Percentiles rank a stretch among this genome's conserved stretches.
These are phyloP conservation scores for Micrasema longulum DNA, from an alignment of 1,140 invertebrate genomes.

Conservation along the genomic window DNA sequence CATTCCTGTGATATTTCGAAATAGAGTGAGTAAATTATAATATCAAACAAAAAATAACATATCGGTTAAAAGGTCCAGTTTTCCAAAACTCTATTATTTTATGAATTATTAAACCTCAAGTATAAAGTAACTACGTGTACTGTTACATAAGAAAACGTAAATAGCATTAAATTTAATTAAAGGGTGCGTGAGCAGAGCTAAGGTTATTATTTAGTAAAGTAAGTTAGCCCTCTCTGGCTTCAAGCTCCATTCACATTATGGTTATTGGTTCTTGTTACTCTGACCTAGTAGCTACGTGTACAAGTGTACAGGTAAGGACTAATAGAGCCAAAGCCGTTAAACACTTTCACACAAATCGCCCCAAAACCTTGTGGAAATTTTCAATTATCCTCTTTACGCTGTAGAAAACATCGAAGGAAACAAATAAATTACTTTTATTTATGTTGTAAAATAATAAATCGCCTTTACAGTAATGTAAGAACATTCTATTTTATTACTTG, in stretches of 20 bases:
- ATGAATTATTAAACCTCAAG: too few relatives aligned
- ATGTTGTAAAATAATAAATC: constrained; percentile 40
- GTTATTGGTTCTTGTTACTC: constrained; percentile 23
- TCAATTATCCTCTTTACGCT: constrained; percentile 17
- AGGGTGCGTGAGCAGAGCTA: constrained; percentile 42
- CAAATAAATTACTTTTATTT: constrained; percentile 45
- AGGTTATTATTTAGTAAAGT: background rate
- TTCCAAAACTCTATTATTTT: too few relatives aligned
- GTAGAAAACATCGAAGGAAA: constrained; percentile 32
- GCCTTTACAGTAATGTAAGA: constrained; percentile 14
- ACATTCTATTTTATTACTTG: constrained; percentile 39
- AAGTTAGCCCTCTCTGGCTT: background rate
- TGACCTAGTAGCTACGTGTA: too few relatives aligned
- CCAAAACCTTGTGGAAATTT: constrained; percentile 38
- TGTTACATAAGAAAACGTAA: constrained; percentile 5
- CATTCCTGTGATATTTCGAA: too few relatives aligned
- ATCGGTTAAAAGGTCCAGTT: too few relatives aligned
- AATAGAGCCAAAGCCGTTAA: background rate
- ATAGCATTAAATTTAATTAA: background rate
- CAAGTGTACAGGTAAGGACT: too few relatives aligned
- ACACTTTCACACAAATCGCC: constrained; percentile 37
- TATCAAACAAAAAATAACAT: too few relatives aligned
- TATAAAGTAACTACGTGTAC: too few relatives aligned
- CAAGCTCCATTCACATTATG: constrained; percentile 27
- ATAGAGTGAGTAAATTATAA: too few relatives aligned